Percentiles rank a stretch among this genome's conserved stretches.
These are phyloP conservation scores for Ondatra zibethicus DNA, from an alignment of 2,113 vertebrate genomes.

Conservation along the genomic window DNA sequence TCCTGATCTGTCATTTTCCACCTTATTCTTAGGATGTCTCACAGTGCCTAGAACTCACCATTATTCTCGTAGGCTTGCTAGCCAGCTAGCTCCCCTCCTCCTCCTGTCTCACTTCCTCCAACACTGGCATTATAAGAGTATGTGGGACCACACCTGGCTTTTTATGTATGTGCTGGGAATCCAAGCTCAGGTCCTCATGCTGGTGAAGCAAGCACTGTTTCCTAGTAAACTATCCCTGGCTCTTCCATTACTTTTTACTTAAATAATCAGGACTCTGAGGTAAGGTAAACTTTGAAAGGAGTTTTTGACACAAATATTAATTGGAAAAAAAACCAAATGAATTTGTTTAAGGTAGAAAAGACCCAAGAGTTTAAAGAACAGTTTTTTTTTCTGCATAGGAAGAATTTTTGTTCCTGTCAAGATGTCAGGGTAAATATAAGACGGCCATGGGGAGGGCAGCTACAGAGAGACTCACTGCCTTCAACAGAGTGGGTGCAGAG, in stretches of 20 bases:
- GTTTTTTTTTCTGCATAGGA: neutral
- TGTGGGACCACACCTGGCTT: neutral
- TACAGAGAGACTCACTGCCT: neutral
- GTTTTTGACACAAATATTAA: neutral
- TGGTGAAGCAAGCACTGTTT: neutral
- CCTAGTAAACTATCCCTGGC: neutral
- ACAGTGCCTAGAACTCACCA: neutral
- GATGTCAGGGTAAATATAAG: too few relatives aligned
- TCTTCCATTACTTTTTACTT: neutral
- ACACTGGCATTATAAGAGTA: neutral
- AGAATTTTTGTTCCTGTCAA: neutral
- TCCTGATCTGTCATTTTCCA: neutral
- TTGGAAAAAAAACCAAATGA: neutral
- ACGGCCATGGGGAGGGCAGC: neutral
- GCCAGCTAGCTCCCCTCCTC: neutral
- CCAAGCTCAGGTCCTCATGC: neutral
- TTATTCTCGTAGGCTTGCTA: neutral
- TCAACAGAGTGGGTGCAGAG: neutral
- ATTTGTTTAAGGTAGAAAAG: neutral
- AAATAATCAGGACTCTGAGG: neutral
- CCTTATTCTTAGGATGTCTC: neutral
- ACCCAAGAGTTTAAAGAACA: neutral
- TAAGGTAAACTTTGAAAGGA: neutral
- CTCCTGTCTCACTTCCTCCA: neutral
- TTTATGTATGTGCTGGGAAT: neutral